Conservation (phyloP, 1,140 invertebrate species). For the Pseudomyrmex dendroicus region DNA sequence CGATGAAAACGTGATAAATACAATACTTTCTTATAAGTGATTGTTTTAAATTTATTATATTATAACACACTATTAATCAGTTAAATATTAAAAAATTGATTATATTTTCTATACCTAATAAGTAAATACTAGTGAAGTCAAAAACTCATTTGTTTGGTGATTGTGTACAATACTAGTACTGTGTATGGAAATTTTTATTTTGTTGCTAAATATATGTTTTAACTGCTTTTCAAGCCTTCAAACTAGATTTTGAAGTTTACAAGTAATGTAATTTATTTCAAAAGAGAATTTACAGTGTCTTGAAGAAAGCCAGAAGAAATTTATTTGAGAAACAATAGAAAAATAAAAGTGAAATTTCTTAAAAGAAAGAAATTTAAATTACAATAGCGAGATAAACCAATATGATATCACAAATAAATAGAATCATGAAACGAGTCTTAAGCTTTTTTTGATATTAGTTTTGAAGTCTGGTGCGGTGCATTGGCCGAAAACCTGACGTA, state of each 20-base stretch:
- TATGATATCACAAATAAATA: background rate
- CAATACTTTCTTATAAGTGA: background rate
- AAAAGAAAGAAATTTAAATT: background rate
- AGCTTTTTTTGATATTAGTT: constrained; percentile 14
- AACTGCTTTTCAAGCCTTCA: background rate
- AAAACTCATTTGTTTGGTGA: too few species aligned
- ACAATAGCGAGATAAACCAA: background rate
- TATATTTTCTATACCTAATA: background rate
- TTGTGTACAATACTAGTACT: too few species aligned
- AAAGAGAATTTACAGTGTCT: background rate
- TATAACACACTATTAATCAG: too few species aligned
- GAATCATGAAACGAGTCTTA: background rate
- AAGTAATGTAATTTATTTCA: background rate
- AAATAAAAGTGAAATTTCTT: background rate
- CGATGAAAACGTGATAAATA: background rate
- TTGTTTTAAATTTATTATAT: background rate
- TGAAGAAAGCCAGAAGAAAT: background rate
- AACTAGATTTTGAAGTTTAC: background rate
- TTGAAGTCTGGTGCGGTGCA: constrained; percentile 16
- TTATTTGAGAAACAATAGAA: background rate
- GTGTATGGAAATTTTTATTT: background rate
- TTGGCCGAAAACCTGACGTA: constrained; percentile 66
- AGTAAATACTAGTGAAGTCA: too few species aligned
- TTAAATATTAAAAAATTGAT: background rate
- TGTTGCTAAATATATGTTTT: background rate